Evolutionary conservation across 1,140 invertebrate species (phyloP).

Genomic region (Babylonia areolata): DNA sequence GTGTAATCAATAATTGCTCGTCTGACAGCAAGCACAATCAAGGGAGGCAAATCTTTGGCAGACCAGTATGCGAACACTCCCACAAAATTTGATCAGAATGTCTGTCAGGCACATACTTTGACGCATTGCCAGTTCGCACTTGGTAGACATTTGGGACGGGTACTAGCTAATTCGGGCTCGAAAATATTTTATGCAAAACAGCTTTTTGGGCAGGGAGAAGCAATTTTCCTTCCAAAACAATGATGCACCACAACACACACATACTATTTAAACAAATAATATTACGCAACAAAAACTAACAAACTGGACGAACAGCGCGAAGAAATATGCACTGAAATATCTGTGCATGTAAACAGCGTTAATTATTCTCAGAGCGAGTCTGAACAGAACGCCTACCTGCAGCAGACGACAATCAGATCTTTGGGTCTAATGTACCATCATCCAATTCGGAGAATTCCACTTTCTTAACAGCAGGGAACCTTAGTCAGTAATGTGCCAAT

Average conservation of each 20-base stretch:
- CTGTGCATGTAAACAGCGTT: not conserved
- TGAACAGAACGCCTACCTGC: no score
- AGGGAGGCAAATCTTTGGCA: conserved; percentile 22
- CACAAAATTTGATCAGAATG: conserved; percentile 4
- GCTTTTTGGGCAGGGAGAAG: conserved; percentile 16
- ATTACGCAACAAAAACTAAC: not conserved
- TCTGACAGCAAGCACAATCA: no score
- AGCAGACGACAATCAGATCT: no score
- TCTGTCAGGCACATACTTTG: not conserved
- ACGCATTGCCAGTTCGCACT: not conserved
- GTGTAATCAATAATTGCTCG: not conserved
- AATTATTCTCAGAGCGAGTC: not conserved
- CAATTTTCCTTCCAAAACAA: not conserved
- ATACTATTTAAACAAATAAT: no score
- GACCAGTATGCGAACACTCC: not conserved
- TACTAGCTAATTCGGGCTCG: not conserved
- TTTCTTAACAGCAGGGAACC: no score
- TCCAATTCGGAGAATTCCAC: no score
- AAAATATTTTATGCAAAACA: conserved; percentile 31
- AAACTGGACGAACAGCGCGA: no score
- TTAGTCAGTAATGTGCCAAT: no score
- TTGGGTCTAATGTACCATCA: no score
- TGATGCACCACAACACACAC: no score
- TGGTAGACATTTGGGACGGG: not conserved
- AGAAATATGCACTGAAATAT: not conserved